A percentile compares a stretch with the other conserved stretches of the same genome.
These are phyloP conservation scores for Arion vulgaris DNA, from an alignment of 1,140 invertebrate genomes.

Conservation along the genomic window DNA sequence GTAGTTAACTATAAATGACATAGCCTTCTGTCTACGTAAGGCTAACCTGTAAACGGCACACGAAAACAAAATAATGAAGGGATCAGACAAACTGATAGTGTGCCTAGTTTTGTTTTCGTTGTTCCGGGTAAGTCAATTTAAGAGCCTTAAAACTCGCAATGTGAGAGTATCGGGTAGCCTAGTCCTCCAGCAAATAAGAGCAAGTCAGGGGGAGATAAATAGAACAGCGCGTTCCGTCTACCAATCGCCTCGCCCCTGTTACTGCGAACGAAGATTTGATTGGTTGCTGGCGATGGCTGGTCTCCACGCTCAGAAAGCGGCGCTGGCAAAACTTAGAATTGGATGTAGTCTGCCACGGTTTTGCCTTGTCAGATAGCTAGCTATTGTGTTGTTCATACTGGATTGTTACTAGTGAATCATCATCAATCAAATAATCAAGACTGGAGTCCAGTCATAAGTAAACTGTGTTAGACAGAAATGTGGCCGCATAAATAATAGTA, in stretches of 20 bases:
- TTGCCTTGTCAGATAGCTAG: neutral
- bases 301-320: neutral
- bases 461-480: neutral
- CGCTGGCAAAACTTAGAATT: neutral
- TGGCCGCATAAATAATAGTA: neutral
- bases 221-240: neutral
- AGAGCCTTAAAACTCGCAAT: neutral
- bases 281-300: neutral
- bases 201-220: neutral
- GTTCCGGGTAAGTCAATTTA: constrained; percentile 7
- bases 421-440: neutral
- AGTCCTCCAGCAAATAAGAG: too few species aligned
- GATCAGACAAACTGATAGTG: neutral
- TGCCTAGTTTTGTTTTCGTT: neutral
- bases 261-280: neutral
- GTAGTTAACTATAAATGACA: too few species aligned
- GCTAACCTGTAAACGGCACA: neutral
- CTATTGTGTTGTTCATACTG: neutral
- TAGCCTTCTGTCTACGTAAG: too few species aligned
- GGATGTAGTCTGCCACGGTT: neutral
- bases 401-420: neutral
- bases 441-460: neutral
- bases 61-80: neutral
- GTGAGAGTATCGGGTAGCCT: neutral
- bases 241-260: neutral